These are phyloP conservation scores for Scartelaos histophorus DNA, from an alignment of 2,113 vertebrate species.

Conservation along the genomic window DNA sequence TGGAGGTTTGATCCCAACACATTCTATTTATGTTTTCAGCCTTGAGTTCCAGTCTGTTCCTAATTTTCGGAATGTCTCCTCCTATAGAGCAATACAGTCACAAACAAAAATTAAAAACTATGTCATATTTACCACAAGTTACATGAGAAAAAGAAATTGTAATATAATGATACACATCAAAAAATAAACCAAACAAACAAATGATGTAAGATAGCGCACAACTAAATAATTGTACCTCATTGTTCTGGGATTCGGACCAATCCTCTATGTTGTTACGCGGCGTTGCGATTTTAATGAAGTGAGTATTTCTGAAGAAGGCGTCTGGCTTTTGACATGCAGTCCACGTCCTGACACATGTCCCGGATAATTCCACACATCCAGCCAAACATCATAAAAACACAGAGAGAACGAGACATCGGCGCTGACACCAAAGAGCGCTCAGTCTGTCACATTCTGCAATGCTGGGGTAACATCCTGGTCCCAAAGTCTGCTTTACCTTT, in stretches of 20 bases:
- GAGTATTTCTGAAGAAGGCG: neutral
- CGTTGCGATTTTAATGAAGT: slow-evolving; percentile 15
- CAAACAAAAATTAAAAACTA: neutral
- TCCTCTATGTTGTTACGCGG: neutral
- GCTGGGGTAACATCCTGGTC: neutral
- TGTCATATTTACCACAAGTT: neutral
- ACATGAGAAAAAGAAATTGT: neutral
- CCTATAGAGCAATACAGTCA: neutral
- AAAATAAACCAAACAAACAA: neutral
- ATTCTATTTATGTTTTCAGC: no score
- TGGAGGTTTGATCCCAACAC: no score
- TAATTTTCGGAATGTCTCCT: no score
- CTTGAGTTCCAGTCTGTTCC: no score
- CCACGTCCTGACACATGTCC: neutral
- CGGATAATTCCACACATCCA: slow-evolving; percentile 3
- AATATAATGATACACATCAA: neutral
- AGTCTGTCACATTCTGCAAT: slow-evolving; percentile 3
- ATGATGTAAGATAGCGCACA: slow-evolving; percentile 9
- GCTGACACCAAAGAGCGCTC: neutral
- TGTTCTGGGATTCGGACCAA: no score
- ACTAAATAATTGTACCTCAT: slow-evolving; percentile 3
- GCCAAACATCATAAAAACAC: neutral
- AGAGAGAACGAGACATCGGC: no score
- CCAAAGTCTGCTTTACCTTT: neutral
- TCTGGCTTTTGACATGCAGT: neutral